A percentile compares a stretch with the other conserved stretches of the same genome.
Evolutionary conservation across 2,113 vertebrate genomes (phyloP).

Genomic region (Amblyornis subalaris): DNA sequence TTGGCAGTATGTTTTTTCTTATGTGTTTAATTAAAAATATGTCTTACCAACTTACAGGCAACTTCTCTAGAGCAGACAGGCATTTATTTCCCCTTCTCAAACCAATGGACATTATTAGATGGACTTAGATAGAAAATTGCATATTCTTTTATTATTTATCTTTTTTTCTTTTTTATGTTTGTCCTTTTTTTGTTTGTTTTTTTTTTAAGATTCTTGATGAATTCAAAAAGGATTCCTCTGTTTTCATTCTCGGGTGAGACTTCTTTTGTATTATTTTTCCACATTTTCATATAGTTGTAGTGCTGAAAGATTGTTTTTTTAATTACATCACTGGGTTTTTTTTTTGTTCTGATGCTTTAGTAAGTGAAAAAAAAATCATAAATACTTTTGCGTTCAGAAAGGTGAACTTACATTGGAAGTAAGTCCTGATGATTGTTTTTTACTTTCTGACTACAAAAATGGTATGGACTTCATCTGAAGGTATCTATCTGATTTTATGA

Average conservation of each 20-base stretch:
- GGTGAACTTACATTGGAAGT: neutral
- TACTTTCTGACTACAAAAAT: neutral
- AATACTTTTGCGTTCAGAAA: neutral
- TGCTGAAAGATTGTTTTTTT: neutral
- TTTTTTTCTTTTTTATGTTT: neutral
- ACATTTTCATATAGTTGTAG: neutral
- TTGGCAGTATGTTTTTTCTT: neutral
- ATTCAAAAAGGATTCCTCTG: slow-evolving; percentile 90
- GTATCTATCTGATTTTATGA: neutral
- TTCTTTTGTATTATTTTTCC: neutral
- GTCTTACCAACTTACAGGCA: neutral
- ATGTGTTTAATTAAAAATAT: neutral
- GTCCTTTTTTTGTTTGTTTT: neutral
- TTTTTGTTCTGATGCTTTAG: neutral
- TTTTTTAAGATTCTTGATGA: slow-evolving; percentile 88
- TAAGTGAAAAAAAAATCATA: neutral
- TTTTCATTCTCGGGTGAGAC: slow-evolving; percentile 93
- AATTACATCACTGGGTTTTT: neutral
- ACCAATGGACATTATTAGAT: neutral
- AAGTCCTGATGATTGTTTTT: neutral
- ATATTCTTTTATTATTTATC: neutral
- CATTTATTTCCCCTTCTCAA: neutral
- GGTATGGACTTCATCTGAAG: neutral
- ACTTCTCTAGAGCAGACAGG: neutral
- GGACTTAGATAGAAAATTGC: neutral